A percentile compares a stretch with the other conserved stretches of the same genome.
Conservation (phyloP, 2,888 invertebrate genomes). For the Agrilus mali region DNA sequence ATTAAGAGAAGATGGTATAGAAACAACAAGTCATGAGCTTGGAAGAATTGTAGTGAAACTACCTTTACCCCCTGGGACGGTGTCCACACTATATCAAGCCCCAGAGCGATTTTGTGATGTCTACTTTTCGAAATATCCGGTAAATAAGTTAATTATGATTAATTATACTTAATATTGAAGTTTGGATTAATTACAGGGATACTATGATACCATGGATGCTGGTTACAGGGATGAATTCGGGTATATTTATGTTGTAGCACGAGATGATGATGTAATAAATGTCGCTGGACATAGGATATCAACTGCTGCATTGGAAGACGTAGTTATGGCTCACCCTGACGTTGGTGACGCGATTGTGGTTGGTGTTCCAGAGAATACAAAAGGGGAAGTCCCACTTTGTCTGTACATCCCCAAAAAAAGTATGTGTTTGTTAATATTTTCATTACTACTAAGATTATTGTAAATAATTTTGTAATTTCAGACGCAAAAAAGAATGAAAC, state of each 20-base stretch:
- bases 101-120: constrained; percentile 66
- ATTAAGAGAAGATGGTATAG: constrained; percentile 53
- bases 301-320: constrained; percentile 82
- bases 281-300: constrained; percentile 89
- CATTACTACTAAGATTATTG: background rate
- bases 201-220: constrained; percentile 92
- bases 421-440: constrained; percentile 12
- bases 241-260: constrained; percentile 76
- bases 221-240: constrained; percentile 76
- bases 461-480: constrained; percentile 17
- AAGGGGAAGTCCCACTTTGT: constrained; percentile 84
- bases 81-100: constrained; percentile 70
- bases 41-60: constrained; percentile 74
- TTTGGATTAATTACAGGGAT: constrained; percentile 45
- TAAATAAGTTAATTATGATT: constrained; percentile 38
- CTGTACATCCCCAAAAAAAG: constrained; percentile 66
- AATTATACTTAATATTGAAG: background rate
- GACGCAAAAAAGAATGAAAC: constrained; percentile 38
- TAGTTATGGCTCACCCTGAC: constrained; percentile 73
- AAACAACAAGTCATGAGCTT: constrained; percentile 57
- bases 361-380: constrained; percentile 78
- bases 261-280: constrained; percentile 92
- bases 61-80: constrained; percentile 81
- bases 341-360: constrained; percentile 81
- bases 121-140: constrained; percentile 74